Base-by-base conservation (phyloP, 2,888 invertebrate species). In the Cheilosia pagana region DNA sequence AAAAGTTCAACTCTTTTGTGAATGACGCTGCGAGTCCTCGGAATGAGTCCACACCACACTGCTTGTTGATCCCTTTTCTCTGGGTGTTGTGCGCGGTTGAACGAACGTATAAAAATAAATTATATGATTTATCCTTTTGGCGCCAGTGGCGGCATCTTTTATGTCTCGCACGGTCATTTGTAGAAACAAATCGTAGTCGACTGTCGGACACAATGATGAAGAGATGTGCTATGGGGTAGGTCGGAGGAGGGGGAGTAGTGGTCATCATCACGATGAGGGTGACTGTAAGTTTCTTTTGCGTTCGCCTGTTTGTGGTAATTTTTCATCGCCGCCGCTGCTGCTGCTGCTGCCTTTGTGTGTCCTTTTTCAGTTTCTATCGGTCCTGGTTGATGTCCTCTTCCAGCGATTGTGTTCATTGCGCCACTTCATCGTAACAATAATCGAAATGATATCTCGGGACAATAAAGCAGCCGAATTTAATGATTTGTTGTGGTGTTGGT, bases 41-140 rank as follows among this genome's bases (percentile, higher is more conserved):
- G 53, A 65, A 77, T 82, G 53, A 70, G 31, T 65, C 21, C 45
- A 21, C 59, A 21, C 48, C 41, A 23, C 10, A 8, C 3, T 28
- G 23, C 41, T 28, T 31, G 50, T 23, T 19, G 41, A 35, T 67
- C 53, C 60, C 53, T 67, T 57, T 43, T 48, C 35, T 6, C 19
- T 31, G 62, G 55, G 23, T 48, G 41, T 31, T 55, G 50, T 19
- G 48, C 14, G 59, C 68, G 55, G 79, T 79, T 85, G 79, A 85
- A 79, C 83, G 79, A 85, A 79, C 79, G 79, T 60, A 78, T 70
- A 68, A 72, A 85, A 62, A 70, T 85, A 85, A 85, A 81, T 79
- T 79, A 79, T 71, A 85, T 85, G 85, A 85, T 85, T 85, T 85
- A 85, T 85, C 85, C 85, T 85, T 85, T 85, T 79, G 85, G 85